Conservation (phyloP, 2,113 vertebrate genomes). For the Jacana jacana region DNA sequence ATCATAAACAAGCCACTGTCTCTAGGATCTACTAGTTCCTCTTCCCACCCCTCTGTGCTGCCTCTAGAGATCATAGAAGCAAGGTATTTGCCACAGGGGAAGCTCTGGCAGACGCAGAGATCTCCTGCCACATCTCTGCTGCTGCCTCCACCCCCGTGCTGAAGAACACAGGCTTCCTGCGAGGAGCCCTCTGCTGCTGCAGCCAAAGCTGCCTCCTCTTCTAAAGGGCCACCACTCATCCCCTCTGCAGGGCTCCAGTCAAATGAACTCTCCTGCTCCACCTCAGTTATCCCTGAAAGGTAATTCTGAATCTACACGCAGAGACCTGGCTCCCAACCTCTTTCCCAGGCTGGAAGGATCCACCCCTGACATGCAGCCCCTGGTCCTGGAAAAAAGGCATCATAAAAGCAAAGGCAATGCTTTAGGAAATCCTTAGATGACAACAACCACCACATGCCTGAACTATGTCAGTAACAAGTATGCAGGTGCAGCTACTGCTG, state of each 20-base stretch:
- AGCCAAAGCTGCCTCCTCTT: not conserved
- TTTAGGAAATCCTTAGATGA: not conserved
- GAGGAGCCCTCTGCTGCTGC: not conserved
- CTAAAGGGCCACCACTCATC: not conserved
- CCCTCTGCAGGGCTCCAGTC: not conserved
- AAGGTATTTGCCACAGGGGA: not conserved
- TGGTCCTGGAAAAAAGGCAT: not conserved
- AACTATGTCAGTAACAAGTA: not conserved
- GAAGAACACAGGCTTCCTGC: not conserved
- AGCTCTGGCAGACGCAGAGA: not conserved
- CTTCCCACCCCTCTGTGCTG: not conserved
- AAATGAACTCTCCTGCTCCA: not conserved
- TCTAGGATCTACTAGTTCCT: not conserved
- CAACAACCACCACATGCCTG: not conserved
- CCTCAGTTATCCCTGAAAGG: not conserved
- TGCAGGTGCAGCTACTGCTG: not conserved
- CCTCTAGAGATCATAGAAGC: not conserved
- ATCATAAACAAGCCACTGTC: not conserved
- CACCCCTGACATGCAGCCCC: not conserved
- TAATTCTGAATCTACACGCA: not conserved
- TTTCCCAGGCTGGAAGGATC: not conserved
- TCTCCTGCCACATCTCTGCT: not conserved
- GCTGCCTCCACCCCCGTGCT: not conserved
- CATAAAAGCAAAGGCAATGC: not conserved
- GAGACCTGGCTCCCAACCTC: not conserved